A percentile compares a stretch with the other conserved stretches of the same genome.
Evolutionary conservation across 2,888 invertebrate genomes (phyloP).

Genomic region (Prosopocoilus inquinatus): DNA sequence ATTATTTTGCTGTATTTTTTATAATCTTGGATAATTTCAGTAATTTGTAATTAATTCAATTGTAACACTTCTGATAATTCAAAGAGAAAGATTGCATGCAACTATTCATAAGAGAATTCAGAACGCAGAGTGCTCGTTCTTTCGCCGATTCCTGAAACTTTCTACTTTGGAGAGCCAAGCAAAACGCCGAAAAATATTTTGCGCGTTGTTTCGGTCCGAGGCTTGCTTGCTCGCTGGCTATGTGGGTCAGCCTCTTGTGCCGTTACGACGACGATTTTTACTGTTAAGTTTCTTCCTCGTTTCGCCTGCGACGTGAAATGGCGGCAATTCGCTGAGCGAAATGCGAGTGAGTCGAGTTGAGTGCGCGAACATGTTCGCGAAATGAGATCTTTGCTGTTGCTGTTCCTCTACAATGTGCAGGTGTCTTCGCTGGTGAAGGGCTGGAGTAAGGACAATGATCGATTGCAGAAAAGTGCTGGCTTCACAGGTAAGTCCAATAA

Average conservation of each 20-base stretch:
- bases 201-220: no score
- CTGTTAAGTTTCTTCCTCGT: constrained; percentile 18
- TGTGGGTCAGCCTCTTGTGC: constrained; percentile 20
- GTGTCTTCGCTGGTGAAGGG: constrained; percentile 11
- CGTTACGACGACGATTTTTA: constrained; percentile 20
- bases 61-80: no score
- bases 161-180: no score
- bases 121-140: no score
- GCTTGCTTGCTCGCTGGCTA: constrained; percentile 8
- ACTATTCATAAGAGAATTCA: no score
- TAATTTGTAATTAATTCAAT: no score
- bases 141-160: no score
- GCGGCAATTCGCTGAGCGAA: background rate
- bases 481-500: background rate
- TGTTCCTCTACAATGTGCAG: constrained; percentile 25
- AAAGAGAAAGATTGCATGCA: no score
- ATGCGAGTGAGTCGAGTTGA: constrained; percentile 11
- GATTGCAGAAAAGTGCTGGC: background rate
- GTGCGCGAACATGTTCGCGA: constrained; percentile 28
- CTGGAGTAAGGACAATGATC: constrained; percentile 1
- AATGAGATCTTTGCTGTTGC: constrained; percentile 28
- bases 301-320: constrained; percentile 2
- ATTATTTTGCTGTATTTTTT: no score
- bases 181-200: no score
- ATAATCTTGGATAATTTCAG: no score